A percentile compares a stretch with the other conserved stretches of the same genome.
These are phyloP conservation scores for Colaptes auratus DNA, from an alignment of 2,113 vertebrate genomes.

Conservation along the genomic window DNA sequence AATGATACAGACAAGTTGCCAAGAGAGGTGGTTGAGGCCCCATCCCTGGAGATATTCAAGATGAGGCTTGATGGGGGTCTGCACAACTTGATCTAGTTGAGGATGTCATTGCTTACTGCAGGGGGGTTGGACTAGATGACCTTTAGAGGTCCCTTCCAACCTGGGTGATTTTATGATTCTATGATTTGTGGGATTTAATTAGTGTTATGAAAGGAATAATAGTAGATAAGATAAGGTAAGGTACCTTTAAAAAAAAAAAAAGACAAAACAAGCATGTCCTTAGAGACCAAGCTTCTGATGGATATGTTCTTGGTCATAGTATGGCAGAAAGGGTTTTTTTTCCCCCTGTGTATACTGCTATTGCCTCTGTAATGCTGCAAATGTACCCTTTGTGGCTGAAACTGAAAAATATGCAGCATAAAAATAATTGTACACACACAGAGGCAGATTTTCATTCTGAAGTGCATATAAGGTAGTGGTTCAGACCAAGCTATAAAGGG, in stretches of 20 bases:
- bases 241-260: background rate
- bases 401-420: background rate
- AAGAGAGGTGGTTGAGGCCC: too few relatives aligned
- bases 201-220: background rate
- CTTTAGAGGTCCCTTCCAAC: too few relatives aligned
- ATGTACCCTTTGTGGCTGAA: background rate
- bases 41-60: too few relatives aligned
- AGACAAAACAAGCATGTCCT: background rate
- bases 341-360: background rate
- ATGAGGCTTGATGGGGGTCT: too few relatives aligned
- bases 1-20: too few relatives aligned
- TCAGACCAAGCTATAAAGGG: background rate
- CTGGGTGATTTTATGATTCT: too few relatives aligned
- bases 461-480: background rate
- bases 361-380: background rate
- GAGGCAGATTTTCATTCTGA: background rate
- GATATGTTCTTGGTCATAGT: background rate
- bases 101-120: too few relatives aligned
- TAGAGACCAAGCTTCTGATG: background rate
- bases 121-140: too few relatives aligned
- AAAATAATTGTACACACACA: background rate
- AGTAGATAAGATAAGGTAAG: background rate
- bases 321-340: accelerated
- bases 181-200: background rate
- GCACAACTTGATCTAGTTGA: too few relatives aligned